A percentile compares a stretch with the other conserved stretches of the same genome.
Conservation (phyloP, 2,797 vertebrate species). For the Alauda arvensis region DNA sequence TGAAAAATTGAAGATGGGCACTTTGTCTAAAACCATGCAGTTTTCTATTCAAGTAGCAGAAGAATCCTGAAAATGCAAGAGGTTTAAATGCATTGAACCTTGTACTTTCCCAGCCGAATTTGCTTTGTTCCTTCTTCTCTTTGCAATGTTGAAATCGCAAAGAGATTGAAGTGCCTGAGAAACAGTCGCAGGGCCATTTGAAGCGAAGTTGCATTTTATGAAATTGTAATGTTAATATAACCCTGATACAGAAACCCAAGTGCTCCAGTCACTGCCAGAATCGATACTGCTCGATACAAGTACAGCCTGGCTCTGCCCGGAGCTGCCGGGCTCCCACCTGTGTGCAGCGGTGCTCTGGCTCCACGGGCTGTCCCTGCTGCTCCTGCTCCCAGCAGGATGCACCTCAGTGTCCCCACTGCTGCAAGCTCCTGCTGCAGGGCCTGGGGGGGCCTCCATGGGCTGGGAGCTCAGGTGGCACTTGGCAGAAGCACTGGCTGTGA, state of each 20-base stretch:
- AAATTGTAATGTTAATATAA: slow-evolving; percentile 11
- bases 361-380: not conserved
- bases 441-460: rapidly evolving
- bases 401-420: not conserved
- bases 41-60: slow-evolving; percentile 31
- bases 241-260: not conserved
- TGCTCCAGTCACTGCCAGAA: not conserved
- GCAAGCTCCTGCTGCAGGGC: not conserved
- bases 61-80: slow-evolving; percentile 10
- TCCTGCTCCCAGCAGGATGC: not conserved
- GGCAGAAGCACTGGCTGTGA: not conserved
- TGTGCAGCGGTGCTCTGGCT: rapidly evolving
- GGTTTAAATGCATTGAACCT: not conserved
- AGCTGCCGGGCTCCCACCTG: not conserved
- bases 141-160: not conserved
- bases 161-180: not conserved
- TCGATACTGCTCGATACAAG: not conserved
- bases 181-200: not conserved
- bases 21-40: slow-evolving; percentile 30
- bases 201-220: not conserved
- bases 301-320: not conserved
- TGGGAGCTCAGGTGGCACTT: not conserved
- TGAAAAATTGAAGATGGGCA: slow-evolving; percentile 24
- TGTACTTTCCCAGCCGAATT: not conserved
- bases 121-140: slow-evolving; percentile 13